Conservation (phyloP, 2,888 invertebrate species). For the Cancer borealis region DNA sequence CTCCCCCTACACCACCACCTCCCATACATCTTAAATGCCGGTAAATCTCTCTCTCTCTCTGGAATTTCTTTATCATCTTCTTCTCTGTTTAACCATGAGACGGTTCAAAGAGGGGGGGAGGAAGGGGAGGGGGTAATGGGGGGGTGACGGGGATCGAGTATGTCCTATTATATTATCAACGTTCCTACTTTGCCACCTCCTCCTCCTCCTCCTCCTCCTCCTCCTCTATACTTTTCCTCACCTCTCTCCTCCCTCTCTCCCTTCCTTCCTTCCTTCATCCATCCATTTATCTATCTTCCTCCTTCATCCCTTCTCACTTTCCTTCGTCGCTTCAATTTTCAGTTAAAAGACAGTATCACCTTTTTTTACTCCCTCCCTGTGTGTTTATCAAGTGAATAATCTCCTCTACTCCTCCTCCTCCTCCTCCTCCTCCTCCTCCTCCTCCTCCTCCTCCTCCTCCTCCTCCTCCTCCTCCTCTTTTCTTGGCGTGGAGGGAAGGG, state of each 20-base stretch:
- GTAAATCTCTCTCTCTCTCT: not conserved
- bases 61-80: conserved; percentile 23
- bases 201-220: not conserved
- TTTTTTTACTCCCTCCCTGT: not conserved
- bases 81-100: not conserved
- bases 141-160: not conserved
- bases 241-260: not conserved
- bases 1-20: not conserved
- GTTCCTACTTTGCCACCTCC: not conserved
- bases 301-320: not conserved
- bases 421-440: not conserved
- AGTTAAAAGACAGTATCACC: not conserved
- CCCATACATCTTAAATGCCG: not conserved
- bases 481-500: not conserved
- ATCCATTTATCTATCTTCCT: too few relatives aligned
- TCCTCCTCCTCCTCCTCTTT: not conserved
- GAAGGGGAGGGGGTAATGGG: not conserved
- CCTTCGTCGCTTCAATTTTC: not conserved
- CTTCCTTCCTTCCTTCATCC: not conserved
- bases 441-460: conserved; percentile 2
- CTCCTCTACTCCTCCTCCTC: not conserved
- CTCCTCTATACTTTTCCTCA: not conserved
- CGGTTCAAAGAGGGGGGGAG: not conserved
- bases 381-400: not conserved
- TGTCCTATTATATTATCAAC: not conserved